Evolutionary conservation across 2,888 invertebrate genomes (phyloP).

Genomic region (Parnassius apollo): DNA sequence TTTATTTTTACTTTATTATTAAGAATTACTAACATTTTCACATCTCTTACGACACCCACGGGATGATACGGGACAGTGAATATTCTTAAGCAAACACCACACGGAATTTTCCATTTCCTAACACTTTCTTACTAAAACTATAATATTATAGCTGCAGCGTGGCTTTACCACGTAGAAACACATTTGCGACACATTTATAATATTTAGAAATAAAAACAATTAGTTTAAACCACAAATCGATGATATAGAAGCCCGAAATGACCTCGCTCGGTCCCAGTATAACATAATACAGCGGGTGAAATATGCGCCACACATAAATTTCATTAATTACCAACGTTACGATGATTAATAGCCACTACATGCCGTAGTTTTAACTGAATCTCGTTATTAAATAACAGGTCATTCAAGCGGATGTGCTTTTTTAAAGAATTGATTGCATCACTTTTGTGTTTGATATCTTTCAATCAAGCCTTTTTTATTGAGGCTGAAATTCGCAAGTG

Average conservation of each 20-base stretch:
- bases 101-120: too few species aligned
- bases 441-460: not conserved
- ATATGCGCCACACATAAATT: slow-evolving; percentile 72
- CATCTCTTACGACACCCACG: too few species aligned
- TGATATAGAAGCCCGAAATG: slow-evolving; percentile 34
- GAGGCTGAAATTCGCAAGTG: too few species aligned
- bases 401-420: slow-evolving; percentile 38
- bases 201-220: slow-evolving; percentile 12
- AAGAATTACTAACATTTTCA: too few species aligned
- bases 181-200: too few species aligned
- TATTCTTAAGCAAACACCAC: too few species aligned
- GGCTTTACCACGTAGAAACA: too few species aligned
- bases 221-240: slow-evolving; percentile 11
- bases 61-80: too few species aligned
- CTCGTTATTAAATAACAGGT: slow-evolving; percentile 55
- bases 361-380: slow-evolving; percentile 63
- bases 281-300: slow-evolving; percentile 55
- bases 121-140: too few species aligned
- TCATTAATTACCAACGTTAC: slow-evolving; percentile 67
- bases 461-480: not conserved
- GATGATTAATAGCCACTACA: slow-evolving; percentile 64
- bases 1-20: too few species aligned
- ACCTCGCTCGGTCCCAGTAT: slow-evolving; percentile 48
- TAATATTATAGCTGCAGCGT: too few species aligned
- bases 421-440: slow-evolving; percentile 18